Percentiles rank a stretch among this genome's conserved stretches.
Evolutionary conservation across 1,140 invertebrate species (phyloP).

Genomic region (Lepidostoma basale): DNA sequence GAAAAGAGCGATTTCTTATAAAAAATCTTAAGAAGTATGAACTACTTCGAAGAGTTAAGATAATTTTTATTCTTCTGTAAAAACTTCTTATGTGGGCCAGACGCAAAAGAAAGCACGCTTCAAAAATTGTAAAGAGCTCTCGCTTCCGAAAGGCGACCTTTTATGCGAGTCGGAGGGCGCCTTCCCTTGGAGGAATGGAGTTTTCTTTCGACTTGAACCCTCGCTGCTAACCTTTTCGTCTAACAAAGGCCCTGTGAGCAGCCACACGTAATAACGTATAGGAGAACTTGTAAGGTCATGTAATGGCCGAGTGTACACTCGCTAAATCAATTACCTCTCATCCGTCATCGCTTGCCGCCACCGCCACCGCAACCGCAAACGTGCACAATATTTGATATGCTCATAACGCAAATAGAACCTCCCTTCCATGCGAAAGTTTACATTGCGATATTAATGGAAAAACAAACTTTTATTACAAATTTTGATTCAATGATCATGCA

Average conservation of each 20-base stretch:
- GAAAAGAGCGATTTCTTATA: conserved; percentile 2
- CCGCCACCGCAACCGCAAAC: too few relatives aligned
- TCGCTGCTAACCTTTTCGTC: conserved; percentile 12
- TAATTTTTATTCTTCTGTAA: conserved; percentile 17
- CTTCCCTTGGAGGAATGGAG: conserved; percentile 9
- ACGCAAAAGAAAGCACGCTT: conserved; percentile 12
- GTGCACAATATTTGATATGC: too few relatives aligned
- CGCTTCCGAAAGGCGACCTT: conserved; percentile 13
- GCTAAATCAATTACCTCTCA: conserved; percentile 8
- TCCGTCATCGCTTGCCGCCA: too few relatives aligned
- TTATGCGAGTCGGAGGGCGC: conserved; percentile 9
- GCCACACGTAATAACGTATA: conserved; percentile 14
- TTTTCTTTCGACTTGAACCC: conserved; percentile 10
- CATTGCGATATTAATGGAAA: too few relatives aligned
- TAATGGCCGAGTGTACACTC: conserved; percentile 7
- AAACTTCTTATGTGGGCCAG: conserved; percentile 11
- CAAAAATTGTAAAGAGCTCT: conserved; percentile 19
- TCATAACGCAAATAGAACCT: too few relatives aligned
- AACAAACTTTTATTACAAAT: too few relatives aligned
- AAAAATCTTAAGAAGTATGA: conserved; percentile 3
- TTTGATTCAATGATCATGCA: too few relatives aligned
- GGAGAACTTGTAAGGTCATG: conserved; percentile 17
- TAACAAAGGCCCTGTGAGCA: conserved; percentile 17
- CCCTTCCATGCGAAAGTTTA: too few relatives aligned
- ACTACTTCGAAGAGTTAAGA: conserved; percentile 15